A percentile compares a stretch with the other conserved stretches of the same genome.
These are phyloP conservation scores for Microtus oregoni DNA, from an alignment of 2,113 vertebrate genomes.

Conservation along the genomic window DNA sequence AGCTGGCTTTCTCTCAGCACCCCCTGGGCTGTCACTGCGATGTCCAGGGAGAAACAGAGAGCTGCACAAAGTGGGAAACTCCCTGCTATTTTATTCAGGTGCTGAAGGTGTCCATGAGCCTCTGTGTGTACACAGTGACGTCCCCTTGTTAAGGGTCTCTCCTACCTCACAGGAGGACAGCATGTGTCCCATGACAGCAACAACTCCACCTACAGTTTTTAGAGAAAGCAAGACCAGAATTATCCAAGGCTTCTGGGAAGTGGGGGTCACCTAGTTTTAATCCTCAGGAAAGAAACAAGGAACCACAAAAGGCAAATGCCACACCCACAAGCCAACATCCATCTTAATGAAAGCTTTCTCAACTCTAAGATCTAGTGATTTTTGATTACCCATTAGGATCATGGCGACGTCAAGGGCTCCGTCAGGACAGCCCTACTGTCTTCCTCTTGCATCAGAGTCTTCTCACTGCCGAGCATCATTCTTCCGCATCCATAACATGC, in stretches of 20 bases:
- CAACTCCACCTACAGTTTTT: not conserved
- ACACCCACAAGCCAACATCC: not conserved
- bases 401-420: not conserved
- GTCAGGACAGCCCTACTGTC: not conserved
- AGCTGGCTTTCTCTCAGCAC: not conserved
- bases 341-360: slow-evolving; percentile 57
- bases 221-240: not conserved
- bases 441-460: not conserved
- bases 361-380: slow-evolving; percentile 57
- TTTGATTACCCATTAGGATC: slow-evolving; percentile 65
- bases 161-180: not conserved
- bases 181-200: not conserved
- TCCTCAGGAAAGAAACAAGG: not conserved
- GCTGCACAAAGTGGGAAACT: not conserved
- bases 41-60: not conserved
- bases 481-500: not conserved
- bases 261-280: not conserved
- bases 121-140: not conserved
- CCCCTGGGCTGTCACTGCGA: not conserved
- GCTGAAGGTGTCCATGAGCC: not conserved
- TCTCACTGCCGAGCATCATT: not conserved
- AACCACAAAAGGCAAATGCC: slow-evolving; percentile 10
- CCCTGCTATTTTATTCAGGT: slow-evolving; percentile 31
- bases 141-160: slow-evolving; percentile 12
- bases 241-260: not conserved